Evolutionary conservation across 2,797 vertebrate genomes (phyloP), one percentile per base, ranked within the genome.

Genomic region (Molossus molossus): DNA sequence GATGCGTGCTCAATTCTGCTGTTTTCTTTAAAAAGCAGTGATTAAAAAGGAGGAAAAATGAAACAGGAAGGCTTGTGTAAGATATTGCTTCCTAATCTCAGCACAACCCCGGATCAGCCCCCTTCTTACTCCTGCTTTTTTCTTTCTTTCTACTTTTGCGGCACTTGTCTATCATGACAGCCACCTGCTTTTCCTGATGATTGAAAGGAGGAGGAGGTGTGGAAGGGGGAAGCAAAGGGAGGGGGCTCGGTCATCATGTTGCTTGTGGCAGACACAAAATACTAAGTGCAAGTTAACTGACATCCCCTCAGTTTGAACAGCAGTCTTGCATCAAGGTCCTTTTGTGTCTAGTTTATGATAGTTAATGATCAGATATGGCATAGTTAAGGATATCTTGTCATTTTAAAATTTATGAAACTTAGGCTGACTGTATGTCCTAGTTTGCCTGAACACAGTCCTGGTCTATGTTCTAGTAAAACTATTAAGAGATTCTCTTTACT

Each of bases 1-100:
- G 23, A 58, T 91, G 88, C 69, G 29, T 62, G 60, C 77, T 67
- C 37, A 10, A 3, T 76, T 60, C 79, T 21, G 45, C 86, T 86
- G 75, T 88, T 55, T n/a, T 21, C 10, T 23, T 67, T 53, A 53
- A 73, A 93, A 65, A 67, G 45, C 45, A 81, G 20, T 8, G 75
- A 75, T 77, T 90, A n/a, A 73, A 84, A 94, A 86, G 57, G 70
- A 53, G 75, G 58, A 48, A 62, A 94, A 91, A 53, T 11, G 58
- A 92, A 84, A 67, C 40, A 72, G 64, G 79, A 91, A 25, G n/a
- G 50, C 8, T 86, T 60, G 10, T 90, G 12, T 18, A 83, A 72
- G 21, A 75, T 20, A 50, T 0, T 70, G 20, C 69, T 91, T 95
- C 50, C 82, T 53, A 69, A 73, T 73, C 55, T 55, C 45, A 37